Percentiles rank a stretch among this genome's conserved stretches.
Conservation (phyloP, 92 coral and sea anemone genomes). For the Siderastrea siderea region DNA sequence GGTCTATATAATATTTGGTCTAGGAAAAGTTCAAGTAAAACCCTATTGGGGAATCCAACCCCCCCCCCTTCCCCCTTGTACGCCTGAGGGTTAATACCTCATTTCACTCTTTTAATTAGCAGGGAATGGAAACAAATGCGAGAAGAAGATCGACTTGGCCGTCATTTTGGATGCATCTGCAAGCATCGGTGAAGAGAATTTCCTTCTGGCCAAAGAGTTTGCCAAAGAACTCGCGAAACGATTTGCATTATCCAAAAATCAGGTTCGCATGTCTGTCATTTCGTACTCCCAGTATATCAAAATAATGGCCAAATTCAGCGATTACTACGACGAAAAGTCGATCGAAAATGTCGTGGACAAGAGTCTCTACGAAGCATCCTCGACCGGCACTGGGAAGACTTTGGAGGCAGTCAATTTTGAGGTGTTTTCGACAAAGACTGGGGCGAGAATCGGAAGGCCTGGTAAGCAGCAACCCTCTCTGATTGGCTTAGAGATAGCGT, state of each 20-base stretch:
- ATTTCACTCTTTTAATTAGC: neutral
- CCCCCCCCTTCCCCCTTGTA: neutral
- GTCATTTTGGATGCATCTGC: slow-evolving; percentile 67
- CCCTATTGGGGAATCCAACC: too few species aligned
- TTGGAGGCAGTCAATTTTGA: slow-evolving; percentile 17
- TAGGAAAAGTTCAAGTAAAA: too few species aligned
- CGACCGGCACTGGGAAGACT: slow-evolving; percentile 32
- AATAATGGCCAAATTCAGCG: slow-evolving; percentile 31
- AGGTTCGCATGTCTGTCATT: slow-evolving; percentile 46
- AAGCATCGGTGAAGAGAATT: slow-evolving; percentile 60
- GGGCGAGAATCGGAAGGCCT: slow-evolving; percentile 48
- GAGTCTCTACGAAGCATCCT: slow-evolving; percentile 51
- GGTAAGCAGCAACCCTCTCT: slow-evolving; percentile 1
- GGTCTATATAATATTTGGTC: too few species aligned
- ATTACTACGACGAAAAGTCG: slow-evolving; percentile 6
- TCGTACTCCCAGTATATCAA: slow-evolving; percentile 54
- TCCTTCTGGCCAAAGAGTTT: slow-evolving; percentile 41
- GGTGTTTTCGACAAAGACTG: slow-evolving; percentile 30
- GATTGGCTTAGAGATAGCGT: too few species aligned
- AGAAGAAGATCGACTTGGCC: slow-evolving; percentile 60
- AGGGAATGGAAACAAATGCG: slow-evolving; percentile 20
- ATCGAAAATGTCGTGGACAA: slow-evolving; percentile 9
- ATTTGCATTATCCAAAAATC: slow-evolving; percentile 26
- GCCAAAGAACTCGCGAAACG: slow-evolving; percentile 34
- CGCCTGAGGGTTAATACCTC: neutral